These are phyloP conservation scores for Cinclus cinclus DNA, from an alignment of 2,113 vertebrate species.

Conservation along the genomic window DNA sequence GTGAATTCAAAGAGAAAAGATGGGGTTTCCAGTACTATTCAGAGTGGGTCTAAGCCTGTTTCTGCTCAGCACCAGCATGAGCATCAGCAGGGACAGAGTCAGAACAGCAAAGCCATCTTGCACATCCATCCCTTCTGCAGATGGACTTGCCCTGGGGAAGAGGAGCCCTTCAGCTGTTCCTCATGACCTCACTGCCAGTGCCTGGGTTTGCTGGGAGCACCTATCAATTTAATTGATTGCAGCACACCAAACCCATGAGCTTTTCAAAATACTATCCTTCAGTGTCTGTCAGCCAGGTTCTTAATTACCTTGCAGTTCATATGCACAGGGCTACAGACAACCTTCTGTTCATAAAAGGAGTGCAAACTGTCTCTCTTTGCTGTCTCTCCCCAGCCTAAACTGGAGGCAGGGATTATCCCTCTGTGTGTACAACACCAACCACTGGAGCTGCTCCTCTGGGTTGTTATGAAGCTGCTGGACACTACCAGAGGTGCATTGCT, in stretches of 20 bases:
- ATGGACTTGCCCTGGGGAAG: neutral
- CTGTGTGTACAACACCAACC: rapidly evolving
- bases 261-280: neutral
- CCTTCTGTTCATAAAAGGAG: neutral
- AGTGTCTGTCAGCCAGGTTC: neutral
- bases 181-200: neutral
- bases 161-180: neutral
- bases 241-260: neutral
- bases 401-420: neutral
- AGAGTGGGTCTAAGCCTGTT: neutral
- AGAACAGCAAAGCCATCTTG: neutral
- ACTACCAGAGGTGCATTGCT: neutral
- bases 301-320: neutral
- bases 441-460: neutral
- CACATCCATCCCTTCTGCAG: neutral
- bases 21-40: neutral
- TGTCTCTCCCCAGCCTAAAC: neutral
- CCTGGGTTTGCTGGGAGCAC: neutral
- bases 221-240: neutral
- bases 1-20: neutral
- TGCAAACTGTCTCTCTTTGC: neutral
- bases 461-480: rapidly evolving
- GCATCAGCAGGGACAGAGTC: neutral
- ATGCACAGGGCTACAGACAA: neutral
- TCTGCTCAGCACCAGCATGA: neutral